Base-by-base conservation (phyloP, 2,113 vertebrate species). In the Genyomyrus donnyi region DNA sequence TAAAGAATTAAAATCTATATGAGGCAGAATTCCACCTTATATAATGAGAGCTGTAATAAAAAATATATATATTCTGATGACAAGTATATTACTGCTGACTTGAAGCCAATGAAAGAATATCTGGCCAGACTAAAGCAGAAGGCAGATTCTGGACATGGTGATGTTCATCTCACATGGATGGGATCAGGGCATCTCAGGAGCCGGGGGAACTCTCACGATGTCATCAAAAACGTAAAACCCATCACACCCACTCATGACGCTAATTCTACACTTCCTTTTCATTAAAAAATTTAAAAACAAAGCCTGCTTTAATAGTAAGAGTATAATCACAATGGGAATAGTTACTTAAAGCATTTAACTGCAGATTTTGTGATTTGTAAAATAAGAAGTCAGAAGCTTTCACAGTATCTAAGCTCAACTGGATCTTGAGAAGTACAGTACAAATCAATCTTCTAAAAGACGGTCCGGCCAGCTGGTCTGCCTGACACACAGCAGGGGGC, bases 91-190 rank as follows among this genome's bases (percentile, higher is more conserved):
- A 19, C 74, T 85, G 21, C 45, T 85, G 39, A 46, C 42, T 21
- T 85, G 19, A 49, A 80, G 31, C 35, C 74, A 88, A 17, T 53
- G 87, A 88, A 62, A 62, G 87, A 58, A 88, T 27, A 88, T 66
- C 56, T 45, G 53, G 5, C 53, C 50, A 66, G 39, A 88, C 24
- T 45, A 48, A 53, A 66, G 31, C 39, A 45, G 27, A 17, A 80
- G 74, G 35, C 17, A 31, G 10, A 42, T 39, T 39, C 15, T 19
- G 74, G 17, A 80, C 62, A 70, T 13, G n/a, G 62, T 70, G 62
- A 13, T 27, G 10, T 27, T 11, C 62, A 70, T 70, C 27, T 70
- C 15, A 6, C 35, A 80, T 80, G 74, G 35, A 42, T 6, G 2
- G 74, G 74, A 42, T 80, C 17, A 19, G 74, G 35, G 5, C 15